phyloP scores from a whole-genome alignment of 1,140 invertebrate species.

The Drosophila rhopaloa region DNA sequence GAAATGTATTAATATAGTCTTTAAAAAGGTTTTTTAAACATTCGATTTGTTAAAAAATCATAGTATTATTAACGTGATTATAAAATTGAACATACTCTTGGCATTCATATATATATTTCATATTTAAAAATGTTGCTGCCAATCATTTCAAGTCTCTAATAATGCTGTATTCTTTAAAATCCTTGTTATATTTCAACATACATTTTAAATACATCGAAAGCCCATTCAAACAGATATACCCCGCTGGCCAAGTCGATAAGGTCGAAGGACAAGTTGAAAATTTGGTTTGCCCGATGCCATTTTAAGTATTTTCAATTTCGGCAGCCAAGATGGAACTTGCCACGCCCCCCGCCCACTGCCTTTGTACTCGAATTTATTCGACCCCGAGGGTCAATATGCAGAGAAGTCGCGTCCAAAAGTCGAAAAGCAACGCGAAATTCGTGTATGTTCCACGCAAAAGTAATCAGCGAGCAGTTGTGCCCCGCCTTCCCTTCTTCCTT shows the following conservation, averaged over 20 bases:
- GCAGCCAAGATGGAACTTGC: conserved; percentile 7
- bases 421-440: conserved; percentile 11
- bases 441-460: conserved; percentile 20
- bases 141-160: too few relatives aligned
- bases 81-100: too few relatives aligned
- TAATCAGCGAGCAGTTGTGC: conserved; percentile 20
- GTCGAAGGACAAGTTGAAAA: conserved; percentile 13
- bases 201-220: neutral
- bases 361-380: conserved; percentile 44
- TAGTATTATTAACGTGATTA: too few relatives aligned
- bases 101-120: too few relatives aligned
- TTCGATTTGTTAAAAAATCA: too few relatives aligned
- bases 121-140: too few relatives aligned
- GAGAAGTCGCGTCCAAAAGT: conserved; percentile 16
- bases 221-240: conserved; percentile 5
- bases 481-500: neutral
- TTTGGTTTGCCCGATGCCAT: conserved; percentile 23
- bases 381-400: conserved; percentile 26
- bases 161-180: neutral
- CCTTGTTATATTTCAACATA: neutral
- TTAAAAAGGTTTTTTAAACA: neutral
- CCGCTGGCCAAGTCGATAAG: conserved; percentile 1
- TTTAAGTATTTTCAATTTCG: conserved; percentile 42
- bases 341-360: neutral
- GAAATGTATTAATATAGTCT: neutral